Conservation (phyloP, 2,888 invertebrate genomes). For the Drosophila nr. perissopoda region DNA sequence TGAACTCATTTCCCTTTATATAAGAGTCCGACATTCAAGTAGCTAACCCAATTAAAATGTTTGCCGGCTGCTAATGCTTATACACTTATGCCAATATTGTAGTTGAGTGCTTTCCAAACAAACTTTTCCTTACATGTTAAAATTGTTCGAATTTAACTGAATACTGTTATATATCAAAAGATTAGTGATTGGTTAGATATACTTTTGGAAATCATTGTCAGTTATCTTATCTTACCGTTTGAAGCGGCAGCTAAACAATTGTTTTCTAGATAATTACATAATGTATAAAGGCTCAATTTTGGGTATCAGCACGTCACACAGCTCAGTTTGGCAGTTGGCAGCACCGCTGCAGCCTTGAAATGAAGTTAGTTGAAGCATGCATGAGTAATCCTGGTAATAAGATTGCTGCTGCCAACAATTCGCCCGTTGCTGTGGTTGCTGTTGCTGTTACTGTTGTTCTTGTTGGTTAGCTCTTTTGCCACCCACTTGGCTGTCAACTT, state of each 20-base stretch:
- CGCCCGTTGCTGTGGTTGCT: not conserved
- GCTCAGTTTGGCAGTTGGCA: conserved; percentile 16
- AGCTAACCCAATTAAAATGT: not conserved
- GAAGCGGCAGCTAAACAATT: not conserved
- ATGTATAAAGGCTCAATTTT: conserved; percentile 32
- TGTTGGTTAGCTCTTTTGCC: conserved; percentile 4
- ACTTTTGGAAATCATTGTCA: not conserved
- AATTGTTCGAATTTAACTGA: too few relatives aligned
- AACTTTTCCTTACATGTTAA: not conserved
- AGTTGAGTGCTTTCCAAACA: not conserved
- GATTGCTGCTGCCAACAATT: conserved; percentile 14
- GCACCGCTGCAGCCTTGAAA: conserved; percentile 14
- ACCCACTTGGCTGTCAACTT: conserved; percentile 32
- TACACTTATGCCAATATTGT: not conserved
- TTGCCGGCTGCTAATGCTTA: not conserved
- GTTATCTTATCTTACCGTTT: not conserved
- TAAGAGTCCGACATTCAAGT: not conserved
- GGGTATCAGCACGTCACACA: conserved; percentile 10
- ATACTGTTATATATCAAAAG: not conserved
- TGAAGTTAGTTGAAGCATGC: conserved; percentile 33
- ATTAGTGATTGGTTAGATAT: not conserved
- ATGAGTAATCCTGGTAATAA: conserved; percentile 32
- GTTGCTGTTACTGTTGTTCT: not conserved
- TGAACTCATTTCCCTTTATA: not conserved
- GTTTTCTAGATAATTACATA: conserved; percentile 48